Percentiles rank a stretch among this genome's conserved stretches.
These are phyloP conservation scores for Congeria kusceri DNA, from an alignment of 2,888 invertebrate genomes.

Conservation along the genomic window DNA sequence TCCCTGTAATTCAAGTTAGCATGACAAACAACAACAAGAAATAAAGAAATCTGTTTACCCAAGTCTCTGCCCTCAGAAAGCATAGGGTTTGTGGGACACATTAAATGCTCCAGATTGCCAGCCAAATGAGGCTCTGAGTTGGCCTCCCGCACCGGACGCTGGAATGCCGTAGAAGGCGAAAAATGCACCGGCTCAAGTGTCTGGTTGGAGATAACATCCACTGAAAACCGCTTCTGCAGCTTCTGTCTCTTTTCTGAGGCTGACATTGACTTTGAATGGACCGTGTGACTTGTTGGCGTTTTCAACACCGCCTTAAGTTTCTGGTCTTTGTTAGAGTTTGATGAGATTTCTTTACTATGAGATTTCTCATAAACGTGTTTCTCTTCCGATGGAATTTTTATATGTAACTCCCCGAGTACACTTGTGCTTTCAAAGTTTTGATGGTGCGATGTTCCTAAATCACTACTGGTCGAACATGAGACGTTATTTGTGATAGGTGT, in stretches of 20 bases:
- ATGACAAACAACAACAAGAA: too few species aligned
- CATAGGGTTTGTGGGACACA: conserved; percentile 74
- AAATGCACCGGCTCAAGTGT: conserved; percentile 60
- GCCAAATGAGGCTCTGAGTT: conserved; percentile 81
- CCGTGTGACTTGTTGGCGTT: not conserved
- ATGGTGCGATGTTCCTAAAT: too few species aligned
- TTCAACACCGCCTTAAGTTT: not conserved
- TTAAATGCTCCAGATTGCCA: conserved; percentile 62
- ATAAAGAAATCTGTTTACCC: conserved; percentile 20
- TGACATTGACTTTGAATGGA: conserved; percentile 10
- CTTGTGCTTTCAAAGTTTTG: not conserved
- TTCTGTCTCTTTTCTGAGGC: conserved; percentile 56
- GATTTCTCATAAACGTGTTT: not conserved
- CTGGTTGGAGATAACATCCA: conserved; percentile 74
- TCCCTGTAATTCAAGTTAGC: too few species aligned
- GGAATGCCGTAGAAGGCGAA: conserved; percentile 59
- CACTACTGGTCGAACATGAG: conserved; percentile 1
- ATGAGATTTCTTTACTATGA: not conserved
- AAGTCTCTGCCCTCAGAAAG: conserved; percentile 60
- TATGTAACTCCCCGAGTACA: conserved; percentile 51
- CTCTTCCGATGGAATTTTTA: conserved; percentile 51
- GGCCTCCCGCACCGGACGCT: conserved; percentile 72
- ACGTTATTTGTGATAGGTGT: conserved; percentile 45
- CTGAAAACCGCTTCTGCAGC: conserved; percentile 79
- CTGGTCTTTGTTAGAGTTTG: not conserved